These are phyloP conservation scores for Stictonetta naevosa DNA, from an alignment of 2,113 vertebrate genomes.

Conservation along the genomic window DNA sequence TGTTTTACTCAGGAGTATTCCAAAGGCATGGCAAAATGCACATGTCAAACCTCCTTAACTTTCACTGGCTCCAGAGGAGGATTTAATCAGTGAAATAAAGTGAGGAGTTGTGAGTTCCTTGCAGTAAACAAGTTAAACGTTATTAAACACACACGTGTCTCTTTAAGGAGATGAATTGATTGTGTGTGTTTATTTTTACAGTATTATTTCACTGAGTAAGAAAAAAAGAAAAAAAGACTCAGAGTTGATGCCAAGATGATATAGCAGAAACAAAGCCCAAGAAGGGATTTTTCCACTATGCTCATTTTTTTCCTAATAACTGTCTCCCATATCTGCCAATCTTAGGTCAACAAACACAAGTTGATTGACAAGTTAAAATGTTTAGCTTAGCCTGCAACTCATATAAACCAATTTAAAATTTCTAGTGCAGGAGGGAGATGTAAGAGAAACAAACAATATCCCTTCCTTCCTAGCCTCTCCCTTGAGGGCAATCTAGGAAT, in stretches of 20 bases:
- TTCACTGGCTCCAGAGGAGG: neutral
- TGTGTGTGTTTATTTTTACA: slow-evolving; percentile 89
- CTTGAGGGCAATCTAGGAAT: neutral
- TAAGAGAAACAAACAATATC: slow-evolving; percentile 75
- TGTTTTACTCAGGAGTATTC: neutral
- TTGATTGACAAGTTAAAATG: slow-evolving; percentile 87
- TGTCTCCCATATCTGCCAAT: slow-evolving; percentile 84
- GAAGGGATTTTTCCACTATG: slow-evolving; percentile 78
- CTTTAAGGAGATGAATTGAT: slow-evolving; percentile 77
- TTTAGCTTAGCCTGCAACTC: slow-evolving; percentile 80
- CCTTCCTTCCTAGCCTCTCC: slow-evolving; percentile 19
- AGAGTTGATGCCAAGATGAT: slow-evolving; percentile 81
- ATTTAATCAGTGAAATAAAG: neutral
- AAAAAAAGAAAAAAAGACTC: slow-evolving; percentile 62
- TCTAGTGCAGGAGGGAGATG: slow-evolving; percentile 70
- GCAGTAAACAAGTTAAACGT: slow-evolving; percentile 84
- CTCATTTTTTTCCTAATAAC: slow-evolving; percentile 80
- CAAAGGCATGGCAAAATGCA: neutral
- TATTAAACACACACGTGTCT: slow-evolving; percentile 85
- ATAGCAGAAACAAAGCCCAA: slow-evolving; percentile 81
- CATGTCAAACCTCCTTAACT: slow-evolving; percentile 17
- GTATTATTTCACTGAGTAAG: slow-evolving; percentile 81
- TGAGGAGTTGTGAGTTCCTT: slow-evolving; percentile 75
- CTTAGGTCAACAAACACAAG: slow-evolving; percentile 90
- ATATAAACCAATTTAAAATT: slow-evolving; percentile 79